These are phyloP conservation scores for Peromyscus eremicus DNA, from an alignment of 2,797 vertebrate genomes.

Conservation along the genomic window DNA sequence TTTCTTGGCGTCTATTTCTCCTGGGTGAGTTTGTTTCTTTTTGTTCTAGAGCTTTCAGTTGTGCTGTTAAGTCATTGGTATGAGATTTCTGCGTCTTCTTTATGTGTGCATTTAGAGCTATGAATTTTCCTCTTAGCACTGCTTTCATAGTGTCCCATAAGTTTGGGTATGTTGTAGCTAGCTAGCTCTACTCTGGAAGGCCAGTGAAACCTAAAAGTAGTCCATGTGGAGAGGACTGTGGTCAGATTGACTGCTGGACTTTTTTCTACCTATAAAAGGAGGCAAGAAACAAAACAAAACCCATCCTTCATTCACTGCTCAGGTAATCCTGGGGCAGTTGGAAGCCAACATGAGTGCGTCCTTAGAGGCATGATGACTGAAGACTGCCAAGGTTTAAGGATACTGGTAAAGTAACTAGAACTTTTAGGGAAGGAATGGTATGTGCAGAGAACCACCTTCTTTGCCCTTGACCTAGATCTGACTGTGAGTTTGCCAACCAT, in stretches of 20 bases:
- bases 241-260: background rate
- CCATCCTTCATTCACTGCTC: conserved; percentile 2
- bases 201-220: conserved; percentile 37
- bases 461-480: background rate
- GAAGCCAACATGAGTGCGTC: background rate
- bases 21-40: too few species aligned
- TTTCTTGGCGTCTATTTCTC: too few species aligned
- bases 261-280: conserved; percentile 7
- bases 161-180: too few species aligned
- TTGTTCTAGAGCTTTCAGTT: too few species aligned
- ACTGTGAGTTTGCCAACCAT: background rate
- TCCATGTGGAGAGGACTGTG: background rate
- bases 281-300: background rate
- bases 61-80: too few species aligned
- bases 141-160: too few species aligned
- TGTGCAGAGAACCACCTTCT: background rate
- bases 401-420: background rate
- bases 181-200: background rate
- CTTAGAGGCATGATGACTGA: background rate
- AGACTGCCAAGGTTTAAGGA: background rate
- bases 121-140: too few species aligned
- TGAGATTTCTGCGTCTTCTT: too few species aligned
- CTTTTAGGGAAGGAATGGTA: background rate
- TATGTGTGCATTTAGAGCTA: too few species aligned
- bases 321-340: background rate